Percentiles rank a stretch among this genome's conserved stretches.
These are phyloP conservation scores for Eurystomus gularis DNA, from an alignment of 2,113 vertebrate genomes.

Conservation along the genomic window DNA sequence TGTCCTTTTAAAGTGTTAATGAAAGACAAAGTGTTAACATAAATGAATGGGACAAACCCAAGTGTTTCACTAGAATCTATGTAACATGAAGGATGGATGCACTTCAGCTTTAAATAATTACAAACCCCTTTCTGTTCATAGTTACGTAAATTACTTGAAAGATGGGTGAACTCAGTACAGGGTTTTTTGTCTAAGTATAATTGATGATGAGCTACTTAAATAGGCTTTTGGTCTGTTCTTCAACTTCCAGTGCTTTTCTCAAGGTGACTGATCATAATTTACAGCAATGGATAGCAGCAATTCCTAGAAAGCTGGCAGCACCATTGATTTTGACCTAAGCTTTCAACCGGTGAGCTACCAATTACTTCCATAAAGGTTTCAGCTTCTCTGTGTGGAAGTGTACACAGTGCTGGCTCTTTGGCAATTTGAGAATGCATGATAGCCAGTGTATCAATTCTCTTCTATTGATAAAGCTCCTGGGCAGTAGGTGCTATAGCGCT, in stretches of 20 bases:
- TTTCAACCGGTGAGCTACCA: background rate
- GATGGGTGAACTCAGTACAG: background rate
- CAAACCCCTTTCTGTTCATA: background rate
- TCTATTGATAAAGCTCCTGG: background rate
- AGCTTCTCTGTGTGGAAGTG: background rate
- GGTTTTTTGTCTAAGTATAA: background rate
- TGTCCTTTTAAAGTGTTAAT: background rate
- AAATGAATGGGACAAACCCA: background rate
- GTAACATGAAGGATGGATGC: background rate
- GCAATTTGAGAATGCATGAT: background rate
- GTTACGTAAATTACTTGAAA: background rate
- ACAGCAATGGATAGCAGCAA: background rate
- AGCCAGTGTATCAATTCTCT: background rate
- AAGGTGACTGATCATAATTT: background rate
- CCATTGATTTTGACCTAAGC: background rate
- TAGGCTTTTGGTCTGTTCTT: background rate
- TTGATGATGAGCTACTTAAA: background rate
- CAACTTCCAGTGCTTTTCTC: background rate
- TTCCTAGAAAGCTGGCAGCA: background rate
- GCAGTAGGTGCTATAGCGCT: background rate
- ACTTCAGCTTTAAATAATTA: background rate
- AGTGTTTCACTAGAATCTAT: background rate
- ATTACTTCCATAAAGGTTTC: background rate
- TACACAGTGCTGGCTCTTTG: background rate
- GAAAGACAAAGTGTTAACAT: background rate